Evolutionary conservation across 2,797 vertebrate species (phyloP).

Genomic region (Pseudomugil gertrudae): DNA sequence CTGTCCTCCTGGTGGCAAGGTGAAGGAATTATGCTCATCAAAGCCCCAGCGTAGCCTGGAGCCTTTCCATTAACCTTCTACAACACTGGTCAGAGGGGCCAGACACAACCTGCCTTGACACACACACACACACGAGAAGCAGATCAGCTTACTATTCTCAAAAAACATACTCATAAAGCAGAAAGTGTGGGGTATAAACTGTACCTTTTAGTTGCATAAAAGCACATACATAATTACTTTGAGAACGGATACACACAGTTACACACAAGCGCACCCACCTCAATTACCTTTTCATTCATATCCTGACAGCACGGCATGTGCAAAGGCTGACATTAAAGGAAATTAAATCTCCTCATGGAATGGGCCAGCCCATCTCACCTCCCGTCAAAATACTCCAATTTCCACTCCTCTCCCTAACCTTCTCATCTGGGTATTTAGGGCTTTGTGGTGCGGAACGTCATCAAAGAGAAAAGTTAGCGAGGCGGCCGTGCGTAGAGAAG

Average conservation of each 20-base stretch:
- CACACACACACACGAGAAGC: conserved; percentile 1
- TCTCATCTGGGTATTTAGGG: conserved; percentile 78
- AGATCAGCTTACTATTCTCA: background rate
- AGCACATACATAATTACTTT: conserved; percentile 48
- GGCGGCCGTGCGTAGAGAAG: conserved; percentile 58
- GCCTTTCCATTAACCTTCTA: conserved; percentile 79
- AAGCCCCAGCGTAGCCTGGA: conserved; percentile 63
- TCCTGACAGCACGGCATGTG: conserved; percentile 66
- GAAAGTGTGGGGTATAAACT: conserved; percentile 16
- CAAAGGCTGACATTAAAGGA: conserved; percentile 76
- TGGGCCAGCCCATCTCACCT: conserved; percentile 71
- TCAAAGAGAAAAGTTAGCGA: conserved; percentile 74
- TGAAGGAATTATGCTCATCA: conserved; percentile 80
- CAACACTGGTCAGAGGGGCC: conserved; percentile 57
- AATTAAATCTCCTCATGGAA: conserved; percentile 76
- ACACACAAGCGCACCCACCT: conserved; percentile 48
- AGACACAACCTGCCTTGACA: conserved; percentile 20
- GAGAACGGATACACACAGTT: conserved; percentile 45
- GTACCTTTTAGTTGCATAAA: conserved; percentile 39
- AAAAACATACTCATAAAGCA: conserved; percentile 14
- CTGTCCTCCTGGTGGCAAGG: conserved; percentile 77
- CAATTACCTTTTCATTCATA: conserved; percentile 71
- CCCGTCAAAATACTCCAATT: conserved; percentile 67
- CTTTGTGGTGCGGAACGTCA: conserved; percentile 77
- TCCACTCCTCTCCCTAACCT: conserved; percentile 70